These are phyloP conservation scores for Sarcophaga subvicina DNA, from an alignment of 2,888 invertebrate genomes.

Conservation along the genomic window DNA sequence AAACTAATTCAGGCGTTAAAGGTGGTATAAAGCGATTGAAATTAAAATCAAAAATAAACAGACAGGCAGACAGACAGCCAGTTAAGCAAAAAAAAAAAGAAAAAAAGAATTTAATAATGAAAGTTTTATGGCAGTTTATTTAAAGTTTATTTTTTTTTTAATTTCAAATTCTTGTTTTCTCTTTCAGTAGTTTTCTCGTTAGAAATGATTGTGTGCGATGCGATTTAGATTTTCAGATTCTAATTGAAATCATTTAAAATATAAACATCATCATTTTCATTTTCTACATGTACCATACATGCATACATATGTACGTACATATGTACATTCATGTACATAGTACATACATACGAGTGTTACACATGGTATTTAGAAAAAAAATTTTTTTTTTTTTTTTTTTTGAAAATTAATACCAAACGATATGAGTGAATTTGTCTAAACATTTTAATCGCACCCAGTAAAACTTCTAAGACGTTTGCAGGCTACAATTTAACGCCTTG, in stretches of 20 bases:
- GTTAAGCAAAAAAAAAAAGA: too few species aligned
- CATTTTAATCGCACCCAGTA: slow-evolving; percentile 53
- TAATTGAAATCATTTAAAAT: slow-evolving; percentile 61
- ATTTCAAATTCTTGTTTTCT: too few species aligned
- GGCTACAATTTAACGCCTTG: too few species aligned
- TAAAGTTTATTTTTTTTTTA: too few species aligned
- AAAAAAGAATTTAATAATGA: neutral
- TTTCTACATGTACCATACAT: neutral
- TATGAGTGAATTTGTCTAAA: slow-evolving; percentile 54
- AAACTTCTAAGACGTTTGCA: neutral
- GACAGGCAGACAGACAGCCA: too few species aligned
- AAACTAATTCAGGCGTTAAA: slow-evolving; percentile 63
- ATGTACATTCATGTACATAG: too few species aligned
- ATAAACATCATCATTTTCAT: slow-evolving; percentile 50
- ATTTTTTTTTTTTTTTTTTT: neutral
- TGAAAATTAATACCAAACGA: neutral
- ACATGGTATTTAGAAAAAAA: neutral
- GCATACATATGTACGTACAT: too few species aligned
- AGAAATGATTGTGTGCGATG: too few species aligned
- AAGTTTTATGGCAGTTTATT: neutral
- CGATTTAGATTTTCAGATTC: neutral
- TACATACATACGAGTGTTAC: too few species aligned
- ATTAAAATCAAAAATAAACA: neutral
- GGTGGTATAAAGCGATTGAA: slow-evolving; percentile 18
- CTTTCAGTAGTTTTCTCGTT: too few species aligned